These are phyloP conservation scores for Furcifer pardalis DNA, from an alignment of 2,797 vertebrate species.

Conservation along the genomic window DNA sequence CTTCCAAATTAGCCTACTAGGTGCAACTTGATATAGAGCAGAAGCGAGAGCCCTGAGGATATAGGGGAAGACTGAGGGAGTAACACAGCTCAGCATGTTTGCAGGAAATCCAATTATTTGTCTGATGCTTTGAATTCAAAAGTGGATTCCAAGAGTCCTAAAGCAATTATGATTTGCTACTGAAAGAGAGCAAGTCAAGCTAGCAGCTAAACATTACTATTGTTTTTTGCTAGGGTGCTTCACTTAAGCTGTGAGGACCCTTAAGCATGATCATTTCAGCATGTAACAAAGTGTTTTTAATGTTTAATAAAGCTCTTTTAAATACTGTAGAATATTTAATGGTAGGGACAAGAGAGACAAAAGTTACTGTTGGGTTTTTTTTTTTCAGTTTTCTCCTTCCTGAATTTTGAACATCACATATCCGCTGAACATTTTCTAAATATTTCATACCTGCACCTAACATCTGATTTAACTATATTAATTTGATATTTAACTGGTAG, in stretches of 20 bases:
- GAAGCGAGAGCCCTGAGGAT: constrained; percentile 78
- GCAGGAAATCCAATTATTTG: constrained; percentile 88
- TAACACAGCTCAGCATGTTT: constrained; percentile 89
- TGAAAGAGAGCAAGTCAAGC: constrained; percentile 71
- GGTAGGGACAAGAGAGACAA: constrained; percentile 11
- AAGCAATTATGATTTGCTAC: constrained; percentile 83
- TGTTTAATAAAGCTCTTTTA: constrained; percentile 61
- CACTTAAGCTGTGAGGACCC: constrained; percentile 56
- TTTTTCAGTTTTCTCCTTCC: background rate
- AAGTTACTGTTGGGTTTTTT: background rate
- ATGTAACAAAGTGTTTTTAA: constrained; percentile 58
- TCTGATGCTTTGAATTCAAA: constrained; percentile 87
- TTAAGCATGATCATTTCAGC: constrained; percentile 60
- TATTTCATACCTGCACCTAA: background rate
- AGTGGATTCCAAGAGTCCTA: constrained; percentile 84
- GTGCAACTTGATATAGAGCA: constrained; percentile 76
- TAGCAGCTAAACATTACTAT: constrained; percentile 75
- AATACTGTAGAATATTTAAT: constrained; percentile 46
- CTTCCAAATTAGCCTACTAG: constrained; percentile 71
- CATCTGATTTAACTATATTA: background rate
- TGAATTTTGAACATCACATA: background rate
- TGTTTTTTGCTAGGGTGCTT: constrained; percentile 72
- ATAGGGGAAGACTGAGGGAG: constrained; percentile 78
- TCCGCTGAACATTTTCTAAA: background rate
- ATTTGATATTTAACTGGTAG: background rate